Percentiles rank a stretch among this genome's conserved stretches.
These are phyloP conservation scores for Mayetiola destructor DNA, from an alignment of 2,888 invertebrate genomes.

Conservation along the genomic window DNA sequence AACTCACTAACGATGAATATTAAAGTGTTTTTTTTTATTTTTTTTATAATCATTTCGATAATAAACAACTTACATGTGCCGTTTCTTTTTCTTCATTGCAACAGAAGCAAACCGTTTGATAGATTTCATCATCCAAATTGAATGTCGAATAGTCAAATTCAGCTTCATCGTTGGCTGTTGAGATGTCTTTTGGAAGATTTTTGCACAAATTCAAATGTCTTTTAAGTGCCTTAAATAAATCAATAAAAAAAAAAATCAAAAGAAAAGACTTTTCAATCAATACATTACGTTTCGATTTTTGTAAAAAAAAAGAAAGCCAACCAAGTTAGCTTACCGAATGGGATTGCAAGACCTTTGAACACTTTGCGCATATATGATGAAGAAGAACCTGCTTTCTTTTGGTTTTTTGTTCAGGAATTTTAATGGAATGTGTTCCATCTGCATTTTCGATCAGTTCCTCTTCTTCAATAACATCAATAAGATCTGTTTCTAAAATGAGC, in stretches of 20 bases:
- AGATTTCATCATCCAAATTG: conserved; percentile 25
- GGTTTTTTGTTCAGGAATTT: background rate
- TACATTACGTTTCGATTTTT: background rate
- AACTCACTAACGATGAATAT: background rate
- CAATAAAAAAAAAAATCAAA: background rate
- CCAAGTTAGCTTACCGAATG: background rate
- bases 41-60: too few relatives aligned
- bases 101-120: conserved; percentile 32
- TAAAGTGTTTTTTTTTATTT: too few relatives aligned
- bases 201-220: conserved; percentile 14
- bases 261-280: background rate
- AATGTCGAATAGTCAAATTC: conserved; percentile 25
- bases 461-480: background rate
- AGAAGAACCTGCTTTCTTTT: conserved; percentile 21
- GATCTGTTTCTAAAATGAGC: background rate
- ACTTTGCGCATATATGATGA: conserved; percentile 35
- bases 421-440: conserved; percentile 1
- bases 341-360: conserved; percentile 28
- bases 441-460: conserved; percentile 1
- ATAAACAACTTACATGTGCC: conserved; percentile 27
- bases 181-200: background rate
- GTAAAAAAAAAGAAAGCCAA: background rate
- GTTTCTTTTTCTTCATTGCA: conserved; percentile 34
- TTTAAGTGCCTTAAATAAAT: conserved; percentile 13
- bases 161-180: conserved; percentile 26